Base-by-base conservation (phyloP, 2,113 vertebrate species). In the Anhinga rufa region DNA sequence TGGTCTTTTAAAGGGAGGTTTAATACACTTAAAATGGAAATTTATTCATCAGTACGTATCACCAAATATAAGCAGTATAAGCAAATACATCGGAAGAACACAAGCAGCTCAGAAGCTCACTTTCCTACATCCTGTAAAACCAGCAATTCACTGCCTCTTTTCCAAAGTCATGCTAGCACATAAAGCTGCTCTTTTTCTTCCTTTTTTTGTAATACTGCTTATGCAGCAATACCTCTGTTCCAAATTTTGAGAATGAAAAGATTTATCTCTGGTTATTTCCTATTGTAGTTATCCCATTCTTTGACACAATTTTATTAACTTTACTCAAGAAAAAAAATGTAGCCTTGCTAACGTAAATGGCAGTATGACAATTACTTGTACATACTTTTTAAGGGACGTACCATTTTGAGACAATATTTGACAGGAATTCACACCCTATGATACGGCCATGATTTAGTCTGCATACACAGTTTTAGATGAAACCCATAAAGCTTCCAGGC, bases 311-410 rank as follows among this genome's bases (percentile, higher is more conserved):
- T 91, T 60, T 26, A 48, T 40, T 52, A 26, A 26, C 18, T 68
- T 72, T 28, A 31, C 10, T 58, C 51, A 34, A 64, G 31, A 29
- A 66, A 71, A 31, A 87, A 31, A 87, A 55, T 1, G 20, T 7
- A 70, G 48, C 31, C 54, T 68, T 26, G 21, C 19, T 84, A 19
- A 68, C 9, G 10, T 24, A 55, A 68, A 48, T 2, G 9, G 44
- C 65, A 78, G 19, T 7, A 12, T 0, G 0, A 64, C 9, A 38
- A 48, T 40, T 38, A 38, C 38, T 19, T 22, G 42, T 9, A 21
- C 2, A 1, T 7, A 10, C 2, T 9, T 82, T 82, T 52, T n/a
- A 91, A 71, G 0, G 3, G 32, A 18, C 1, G 3, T 22, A 54
- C 9, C 17, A 25, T n/a, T 90, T 10, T 5, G 22, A 82, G 54